These are phyloP conservation scores for Laothoe populi DNA, from an alignment of 2,888 invertebrate genomes.

Conservation along the genomic window DNA sequence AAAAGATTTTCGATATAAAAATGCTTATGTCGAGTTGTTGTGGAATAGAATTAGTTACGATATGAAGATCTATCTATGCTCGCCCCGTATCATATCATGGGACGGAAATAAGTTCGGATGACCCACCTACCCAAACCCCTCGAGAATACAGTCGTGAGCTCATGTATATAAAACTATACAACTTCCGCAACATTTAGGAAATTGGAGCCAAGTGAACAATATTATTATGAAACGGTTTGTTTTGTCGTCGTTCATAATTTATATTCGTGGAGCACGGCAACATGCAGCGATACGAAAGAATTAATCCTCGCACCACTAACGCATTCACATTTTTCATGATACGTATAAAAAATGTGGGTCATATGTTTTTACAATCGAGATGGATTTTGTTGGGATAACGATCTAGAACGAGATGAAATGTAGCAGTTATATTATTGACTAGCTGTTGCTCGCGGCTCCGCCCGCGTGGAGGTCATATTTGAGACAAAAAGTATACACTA, in stretches of 20 bases:
- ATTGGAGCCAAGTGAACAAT: neutral
- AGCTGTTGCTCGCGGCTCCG: too few relatives aligned
- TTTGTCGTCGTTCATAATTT: slow-evolving; percentile 15
- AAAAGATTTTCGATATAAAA: too few relatives aligned
- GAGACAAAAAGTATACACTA: too few relatives aligned
- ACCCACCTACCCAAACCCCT: too few relatives aligned
- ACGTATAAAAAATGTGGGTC: neutral
- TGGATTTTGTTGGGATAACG: neutral
- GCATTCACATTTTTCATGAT: neutral
- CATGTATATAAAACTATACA: neutral
- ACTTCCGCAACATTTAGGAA: neutral
- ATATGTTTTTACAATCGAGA: neutral
- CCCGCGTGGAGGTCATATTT: too few relatives aligned
- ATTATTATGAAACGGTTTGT: neutral
- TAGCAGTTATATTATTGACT: too few relatives aligned
- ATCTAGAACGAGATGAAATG: neutral
- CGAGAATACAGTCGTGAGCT: neutral
- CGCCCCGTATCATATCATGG: too few relatives aligned
- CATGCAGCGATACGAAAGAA: slow-evolving; percentile 8
- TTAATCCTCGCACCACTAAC: neutral
- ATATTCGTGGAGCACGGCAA: neutral
- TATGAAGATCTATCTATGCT: too few relatives aligned
- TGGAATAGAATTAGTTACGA: too few relatives aligned
- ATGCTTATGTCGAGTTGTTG: too few relatives aligned
- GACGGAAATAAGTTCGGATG: too few relatives aligned